Evolutionary conservation across 2,888 invertebrate species (phyloP).

Genomic region (Xestoiulus laeticollis): DNA sequence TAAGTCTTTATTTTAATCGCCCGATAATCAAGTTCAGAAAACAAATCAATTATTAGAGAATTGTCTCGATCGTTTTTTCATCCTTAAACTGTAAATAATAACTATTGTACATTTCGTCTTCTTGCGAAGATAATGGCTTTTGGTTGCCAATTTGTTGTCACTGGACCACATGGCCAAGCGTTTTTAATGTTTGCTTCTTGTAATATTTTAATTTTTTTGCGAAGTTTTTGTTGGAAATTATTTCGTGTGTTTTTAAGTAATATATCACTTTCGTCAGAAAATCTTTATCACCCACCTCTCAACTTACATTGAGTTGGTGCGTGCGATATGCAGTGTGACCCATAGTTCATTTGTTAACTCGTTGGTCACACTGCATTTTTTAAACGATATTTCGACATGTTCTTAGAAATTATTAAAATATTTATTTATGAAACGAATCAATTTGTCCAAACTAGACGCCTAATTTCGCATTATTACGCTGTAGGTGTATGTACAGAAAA

Average conservation of each 20-base stretch:
- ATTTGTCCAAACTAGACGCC: background rate
- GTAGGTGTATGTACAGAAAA: background rate
- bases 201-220: background rate
- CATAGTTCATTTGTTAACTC: too few relatives aligned
- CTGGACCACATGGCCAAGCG: conserved; percentile 26
- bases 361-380: too few relatives aligned
- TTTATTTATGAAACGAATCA: too few relatives aligned
- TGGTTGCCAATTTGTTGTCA: conserved; percentile 8
- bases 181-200: background rate
- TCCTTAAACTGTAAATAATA: conserved; percentile 21
- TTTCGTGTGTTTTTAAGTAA: background rate
- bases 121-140: background rate
- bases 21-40: background rate
- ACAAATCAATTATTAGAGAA: background rate
- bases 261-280: too few relatives aligned
- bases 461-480: too few relatives aligned
- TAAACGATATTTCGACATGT: too few relatives aligned
- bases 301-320: too few relatives aligned
- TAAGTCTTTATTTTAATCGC: conserved; percentile 13
- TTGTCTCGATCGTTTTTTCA: background rate
- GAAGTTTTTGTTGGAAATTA: background rate
- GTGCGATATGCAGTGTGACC: too few relatives aligned
- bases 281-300: too few relatives aligned
- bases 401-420: too few relatives aligned
- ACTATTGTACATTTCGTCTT: conserved; percentile 19